These are phyloP conservation scores for Macroglossus sobrinus DNA, from an alignment of 2,113 vertebrate genomes.

Conservation along the genomic window DNA sequence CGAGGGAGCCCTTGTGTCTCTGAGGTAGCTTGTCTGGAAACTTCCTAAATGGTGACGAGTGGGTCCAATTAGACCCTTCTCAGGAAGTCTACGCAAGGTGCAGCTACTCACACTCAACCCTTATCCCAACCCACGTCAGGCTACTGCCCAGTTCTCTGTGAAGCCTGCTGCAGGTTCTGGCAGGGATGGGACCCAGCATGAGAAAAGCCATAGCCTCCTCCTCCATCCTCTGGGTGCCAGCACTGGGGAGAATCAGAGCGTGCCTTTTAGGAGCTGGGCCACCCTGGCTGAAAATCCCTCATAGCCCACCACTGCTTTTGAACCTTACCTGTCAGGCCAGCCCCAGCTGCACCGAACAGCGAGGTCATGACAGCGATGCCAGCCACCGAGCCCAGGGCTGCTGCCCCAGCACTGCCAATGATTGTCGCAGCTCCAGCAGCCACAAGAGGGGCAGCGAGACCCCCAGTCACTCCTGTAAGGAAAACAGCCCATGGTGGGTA, in stretches of 20 bases:
- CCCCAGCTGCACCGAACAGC: constrained; percentile 95
- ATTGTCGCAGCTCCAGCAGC: constrained; percentile 91
- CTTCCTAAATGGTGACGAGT: background rate
- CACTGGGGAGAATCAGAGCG: background rate
- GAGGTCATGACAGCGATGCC: constrained; percentile 97
- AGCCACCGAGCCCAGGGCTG: constrained; percentile 90
- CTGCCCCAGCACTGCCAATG: constrained; percentile 94
- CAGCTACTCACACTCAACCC: background rate
- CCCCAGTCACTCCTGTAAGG: constrained; percentile 93
- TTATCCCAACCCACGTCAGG: background rate
- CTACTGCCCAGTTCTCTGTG: background rate
- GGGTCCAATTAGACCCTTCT: background rate
- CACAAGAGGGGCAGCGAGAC: constrained; percentile 94
- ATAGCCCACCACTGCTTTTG: accelerated
- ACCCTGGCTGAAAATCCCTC: background rate
- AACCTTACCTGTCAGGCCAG: constrained; percentile 91
- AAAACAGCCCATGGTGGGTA: background rate
- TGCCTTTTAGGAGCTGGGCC: background rate
- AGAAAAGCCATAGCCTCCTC: background rate
- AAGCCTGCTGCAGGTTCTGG: background rate
- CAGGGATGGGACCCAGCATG: background rate
- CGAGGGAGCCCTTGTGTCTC: accelerated
- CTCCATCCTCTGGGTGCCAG: background rate
- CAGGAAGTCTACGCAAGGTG: background rate
- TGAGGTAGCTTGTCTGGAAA: background rate